Percentiles rank a stretch among this genome's conserved stretches.
phyloP scores from a whole-genome alignment of 2,113 vertebrate species.

The Synodontis membranacea region DNA sequence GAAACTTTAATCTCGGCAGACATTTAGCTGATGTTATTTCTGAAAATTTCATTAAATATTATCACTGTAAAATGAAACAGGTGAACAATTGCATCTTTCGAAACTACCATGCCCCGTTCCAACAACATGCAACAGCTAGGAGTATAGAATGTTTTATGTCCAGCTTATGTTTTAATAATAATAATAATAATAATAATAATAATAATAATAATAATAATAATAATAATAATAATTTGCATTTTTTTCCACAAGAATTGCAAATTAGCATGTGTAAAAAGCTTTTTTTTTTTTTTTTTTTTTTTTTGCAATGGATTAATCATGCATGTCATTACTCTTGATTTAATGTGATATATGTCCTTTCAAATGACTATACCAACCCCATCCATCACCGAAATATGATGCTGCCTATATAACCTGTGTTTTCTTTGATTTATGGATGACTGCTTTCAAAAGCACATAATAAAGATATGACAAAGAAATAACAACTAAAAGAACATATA shows the following conservation, averaged over 20 bases:
- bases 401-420: constrained; percentile 56
- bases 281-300: constrained; percentile 7
- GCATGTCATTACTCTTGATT: constrained; percentile 75
- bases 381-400: constrained; percentile 70
- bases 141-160: constrained; percentile 5
- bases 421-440: constrained; percentile 28
- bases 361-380: constrained; percentile 68
- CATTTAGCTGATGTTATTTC: not conserved
- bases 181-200: not conserved
- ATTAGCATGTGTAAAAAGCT: constrained; percentile 40
- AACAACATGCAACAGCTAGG: constrained; percentile 8
- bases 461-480: constrained; percentile 9
- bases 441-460: constrained; percentile 21
- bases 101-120: not conserved
- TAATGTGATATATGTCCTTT: constrained; percentile 76
- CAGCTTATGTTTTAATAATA: constrained; percentile 15
- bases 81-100: constrained; percentile 22
- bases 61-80: constrained; percentile 28
- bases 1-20: constrained; percentile 38
- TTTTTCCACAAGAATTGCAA: constrained; percentile 17
- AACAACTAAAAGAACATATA: constrained; percentile 36
- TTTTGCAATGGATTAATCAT: constrained; percentile 65
- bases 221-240: constrained; percentile 5
- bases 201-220: not conserved
- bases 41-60: not conserved